Base-by-base conservation (phyloP, 1,140 invertebrate genomes). In the Platorchestia sp. region DNA sequence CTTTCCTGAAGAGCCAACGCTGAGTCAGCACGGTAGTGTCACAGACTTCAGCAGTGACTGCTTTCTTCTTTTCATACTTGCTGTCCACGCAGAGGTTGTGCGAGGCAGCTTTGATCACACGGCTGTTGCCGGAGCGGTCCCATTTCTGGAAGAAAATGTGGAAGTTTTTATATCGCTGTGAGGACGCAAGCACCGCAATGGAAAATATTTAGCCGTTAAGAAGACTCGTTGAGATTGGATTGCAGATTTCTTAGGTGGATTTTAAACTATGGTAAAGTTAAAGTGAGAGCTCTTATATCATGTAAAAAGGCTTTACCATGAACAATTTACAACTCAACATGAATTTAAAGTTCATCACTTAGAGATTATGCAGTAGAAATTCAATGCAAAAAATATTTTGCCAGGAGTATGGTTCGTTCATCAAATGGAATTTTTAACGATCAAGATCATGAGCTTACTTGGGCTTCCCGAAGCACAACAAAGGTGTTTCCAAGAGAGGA, bases 31-130 rank as follows among this genome's bases (percentile, higher is more conserved):
- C 96, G 6, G 95, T 95, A 44, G 95, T 44, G 96, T 97, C 97
- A 96, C 97, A 97, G 16, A 86, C 95, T 45, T 97, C 96, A 6
- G 97, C 97, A 40, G 96, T 96, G 14, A 97, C 96, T 36, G 97
- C 97, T 95, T 96, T 96, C 16, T 75, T 96, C 95, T 97, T 96
- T 59, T 96, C 96, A 51, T 96, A 95, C n/a, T 95, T 95, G 96
- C 97, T 97, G 97, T 97, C 97, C 27, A 97, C 96, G 96, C 97
- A 97, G 40, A 97, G 96, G 95, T 97, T 96, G 75, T 96, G 96
- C 36, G 96, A 95, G 75, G 96, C 96, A 95, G 96, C 96, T 86
- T 97, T 97, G 75, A 97, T 96, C 96, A 97, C 96, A 1, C 96
- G 96, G 41, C 97, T 96, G 41, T 96, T 96, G 44, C 97, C 96